phyloP scores from a whole-genome alignment of 23 tunicate species.

The Pegea sp. region DNA sequence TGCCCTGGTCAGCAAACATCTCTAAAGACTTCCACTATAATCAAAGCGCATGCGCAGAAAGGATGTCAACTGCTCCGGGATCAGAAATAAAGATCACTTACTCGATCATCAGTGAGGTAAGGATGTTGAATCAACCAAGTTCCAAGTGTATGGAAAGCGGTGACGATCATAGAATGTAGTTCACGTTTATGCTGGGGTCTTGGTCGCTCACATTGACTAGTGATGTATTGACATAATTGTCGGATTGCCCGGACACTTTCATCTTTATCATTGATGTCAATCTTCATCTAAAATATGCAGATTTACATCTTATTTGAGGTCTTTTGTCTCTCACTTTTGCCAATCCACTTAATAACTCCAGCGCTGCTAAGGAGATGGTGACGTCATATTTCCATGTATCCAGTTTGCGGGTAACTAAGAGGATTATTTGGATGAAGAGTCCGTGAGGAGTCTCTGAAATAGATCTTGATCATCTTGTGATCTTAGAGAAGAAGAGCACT shows the following conservation, averaged over 20 bases:
- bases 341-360: slow-evolving; percentile 61
- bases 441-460: slow-evolving; percentile 60
- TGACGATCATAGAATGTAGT: slow-evolving; percentile 73
- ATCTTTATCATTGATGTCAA: slow-evolving; percentile 21
- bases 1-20: no score
- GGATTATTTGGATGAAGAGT: slow-evolving; percentile 40
- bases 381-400: slow-evolving; percentile 69
- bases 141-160: slow-evolving; percentile 71
- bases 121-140: slow-evolving; percentile 84
- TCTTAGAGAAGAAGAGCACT: not conserved
- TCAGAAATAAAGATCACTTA: no score
- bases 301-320: not conserved
- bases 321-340: slow-evolving; percentile 31
- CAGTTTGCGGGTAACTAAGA: slow-evolving; percentile 53
- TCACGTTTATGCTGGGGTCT: slow-evolving; percentile 82
- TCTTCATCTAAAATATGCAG: slow-evolving; percentile 17
- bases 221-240: slow-evolving; percentile 81
- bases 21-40: no score
- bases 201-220: slow-evolving; percentile 56
- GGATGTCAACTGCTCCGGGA: no score
- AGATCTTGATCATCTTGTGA: no score
- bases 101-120: slow-evolving; percentile 60
- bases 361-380: slow-evolving; percentile 51
- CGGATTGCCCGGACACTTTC: slow-evolving; percentile 54
- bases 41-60: no score